A percentile compares a stretch with the other conserved stretches of the same genome.
These are phyloP conservation scores for Acropora tenuis DNA, from an alignment of 64 coral and sea anemone species.

Conservation along the genomic window DNA sequence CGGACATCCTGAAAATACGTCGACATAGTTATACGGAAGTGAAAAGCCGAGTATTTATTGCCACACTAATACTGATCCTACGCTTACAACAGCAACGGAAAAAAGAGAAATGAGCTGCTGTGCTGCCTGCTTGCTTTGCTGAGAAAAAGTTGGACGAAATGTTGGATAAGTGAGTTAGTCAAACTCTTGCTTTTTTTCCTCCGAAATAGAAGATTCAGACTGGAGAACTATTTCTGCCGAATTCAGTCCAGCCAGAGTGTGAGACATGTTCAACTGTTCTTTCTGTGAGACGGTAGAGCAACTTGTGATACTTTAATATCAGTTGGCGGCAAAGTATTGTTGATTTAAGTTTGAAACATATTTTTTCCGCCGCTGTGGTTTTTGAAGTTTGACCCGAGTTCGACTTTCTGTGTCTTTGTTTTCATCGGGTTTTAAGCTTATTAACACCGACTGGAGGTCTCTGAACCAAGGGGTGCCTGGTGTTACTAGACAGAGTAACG, in stretches of 20 bases:
- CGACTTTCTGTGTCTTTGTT: constrained; percentile 56
- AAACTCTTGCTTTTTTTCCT: constrained; percentile 64
- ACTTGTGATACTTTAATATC: constrained; percentile 79
- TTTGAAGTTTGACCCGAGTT: constrained; percentile 16
- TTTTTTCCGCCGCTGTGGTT: constrained; percentile 77
- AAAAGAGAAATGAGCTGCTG: too few species aligned
- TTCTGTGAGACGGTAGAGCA: constrained; percentile 60
- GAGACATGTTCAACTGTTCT: constrained; percentile 75
- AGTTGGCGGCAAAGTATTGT: constrained; percentile 65
- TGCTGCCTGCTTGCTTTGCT: too few species aligned
- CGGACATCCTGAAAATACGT: too few species aligned
- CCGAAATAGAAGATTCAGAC: constrained; percentile 54
- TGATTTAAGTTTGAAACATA: constrained; percentile 68
- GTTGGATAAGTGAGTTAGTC: constrained; percentile 30
- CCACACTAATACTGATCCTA: too few species aligned
- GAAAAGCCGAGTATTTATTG: too few species aligned
- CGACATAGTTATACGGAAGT: too few species aligned
- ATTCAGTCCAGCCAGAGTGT: constrained; percentile 27
- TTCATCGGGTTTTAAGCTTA: constrained; percentile 68
- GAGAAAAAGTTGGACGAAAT: too few species aligned
- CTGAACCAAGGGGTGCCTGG: background rate
- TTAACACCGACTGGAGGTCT: constrained; percentile 47
- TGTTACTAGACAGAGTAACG: too few species aligned
- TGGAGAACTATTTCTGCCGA: constrained; percentile 61
- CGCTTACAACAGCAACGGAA: too few species aligned